These are phyloP conservation scores for Lasioglossum villosulum DNA, from an alignment of 2,888 invertebrate species.

Conservation along the genomic window DNA sequence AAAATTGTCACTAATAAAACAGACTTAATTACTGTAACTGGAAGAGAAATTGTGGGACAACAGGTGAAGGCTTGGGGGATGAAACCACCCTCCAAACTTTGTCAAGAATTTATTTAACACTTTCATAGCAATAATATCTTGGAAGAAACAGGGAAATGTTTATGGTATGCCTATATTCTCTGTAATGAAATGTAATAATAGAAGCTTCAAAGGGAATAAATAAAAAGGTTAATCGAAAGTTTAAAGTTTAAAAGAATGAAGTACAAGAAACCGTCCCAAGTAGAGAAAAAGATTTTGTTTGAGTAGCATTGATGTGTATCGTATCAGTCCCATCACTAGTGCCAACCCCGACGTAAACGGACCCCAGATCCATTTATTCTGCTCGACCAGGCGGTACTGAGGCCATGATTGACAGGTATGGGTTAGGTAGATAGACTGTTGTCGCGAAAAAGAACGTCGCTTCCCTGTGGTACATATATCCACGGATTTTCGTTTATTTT, in stretches of 20 bases:
- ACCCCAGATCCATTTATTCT: conserved; percentile 68
- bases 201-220: neutral
- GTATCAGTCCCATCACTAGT: conserved; percentile 19
- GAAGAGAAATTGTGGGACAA: no score
- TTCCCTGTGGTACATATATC: conserved; percentile 17
- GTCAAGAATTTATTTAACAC: no score
- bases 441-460: conserved; percentile 36
- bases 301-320: conserved; percentile 2
- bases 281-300: neutral
- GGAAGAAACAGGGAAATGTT: neutral
- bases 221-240: neutral
- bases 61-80: no score
- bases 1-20: neutral
- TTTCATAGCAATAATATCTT: no score
- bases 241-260: neutral
- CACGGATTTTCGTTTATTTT: neutral
- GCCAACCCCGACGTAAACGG: conserved; percentile 60
- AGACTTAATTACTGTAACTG: neutral
- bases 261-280: neutral
- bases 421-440: conserved; percentile 47
- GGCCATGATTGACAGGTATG: conserved; percentile 61
- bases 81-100: no score
- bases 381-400: conserved; percentile 60
- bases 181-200: neutral
- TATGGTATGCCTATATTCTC: neutral